These are phyloP conservation scores for Daboia siamensis DNA, from an alignment of 2,113 vertebrate species.

Conservation along the genomic window DNA sequence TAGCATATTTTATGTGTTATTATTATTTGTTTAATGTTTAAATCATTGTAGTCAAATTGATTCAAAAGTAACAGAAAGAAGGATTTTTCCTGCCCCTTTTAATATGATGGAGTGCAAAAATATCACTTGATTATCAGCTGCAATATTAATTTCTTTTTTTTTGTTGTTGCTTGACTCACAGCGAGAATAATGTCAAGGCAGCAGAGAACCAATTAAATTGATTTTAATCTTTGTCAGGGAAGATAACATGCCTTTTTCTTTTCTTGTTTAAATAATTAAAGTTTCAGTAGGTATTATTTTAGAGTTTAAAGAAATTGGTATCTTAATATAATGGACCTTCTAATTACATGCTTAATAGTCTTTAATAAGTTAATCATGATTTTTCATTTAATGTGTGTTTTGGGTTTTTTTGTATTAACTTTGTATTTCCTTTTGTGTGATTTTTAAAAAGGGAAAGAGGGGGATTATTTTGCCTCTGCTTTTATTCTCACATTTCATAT, in stretches of 20 bases:
- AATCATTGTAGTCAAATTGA: conserved; percentile 47
- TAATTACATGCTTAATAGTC: conserved; percentile 83
- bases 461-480: conserved; percentile 42
- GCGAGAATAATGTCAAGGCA: conserved; percentile 79
- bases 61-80: conserved; percentile 37
- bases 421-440: conserved; percentile 72
- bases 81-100: conserved; percentile 40
- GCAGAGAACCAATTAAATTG: conserved; percentile 84
- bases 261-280: conserved; percentile 87
- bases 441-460: conserved; percentile 59
- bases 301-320: conserved; percentile 80
- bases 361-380: conserved; percentile 81
- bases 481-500: conserved; percentile 45
- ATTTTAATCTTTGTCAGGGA: conserved; percentile 86
- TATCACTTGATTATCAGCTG: conserved; percentile 82
- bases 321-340: conserved; percentile 81
- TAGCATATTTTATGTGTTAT: conserved; percentile 25
- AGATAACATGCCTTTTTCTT: conserved; percentile 81
- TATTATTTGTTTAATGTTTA: conserved; percentile 24
- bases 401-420: conserved; percentile 68
- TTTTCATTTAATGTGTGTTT: conserved; percentile 78
- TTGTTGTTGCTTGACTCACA: conserved; percentile 80
- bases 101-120: conserved; percentile 68
- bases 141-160: conserved; percentile 81
- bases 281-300: conserved; percentile 83